Evolutionary conservation across 2,113 vertebrate genomes (phyloP).

Genomic region (Aleadryas rufinucha): DNA sequence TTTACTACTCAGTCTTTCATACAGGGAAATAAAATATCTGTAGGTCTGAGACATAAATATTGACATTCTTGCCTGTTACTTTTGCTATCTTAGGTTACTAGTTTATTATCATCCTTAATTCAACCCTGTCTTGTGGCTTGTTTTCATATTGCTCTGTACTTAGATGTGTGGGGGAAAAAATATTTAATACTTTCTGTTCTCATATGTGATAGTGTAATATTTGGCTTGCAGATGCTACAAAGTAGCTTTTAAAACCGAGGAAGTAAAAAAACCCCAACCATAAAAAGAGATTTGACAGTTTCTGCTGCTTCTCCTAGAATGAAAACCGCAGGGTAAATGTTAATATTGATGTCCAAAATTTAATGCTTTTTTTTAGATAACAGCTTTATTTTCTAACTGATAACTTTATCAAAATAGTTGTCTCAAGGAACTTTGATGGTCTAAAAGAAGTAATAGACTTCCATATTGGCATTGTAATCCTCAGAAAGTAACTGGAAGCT

Average conservation of each 20-base stretch:
- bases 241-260: background rate
- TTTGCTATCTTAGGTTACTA: background rate
- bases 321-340: background rate
- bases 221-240: background rate
- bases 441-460: background rate
- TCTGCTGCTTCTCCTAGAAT: background rate
- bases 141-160: background rate
- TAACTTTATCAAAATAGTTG: background rate
- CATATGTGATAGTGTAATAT: background rate
- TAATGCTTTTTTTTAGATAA: background rate
- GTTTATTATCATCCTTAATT: background rate
- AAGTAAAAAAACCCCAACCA: background rate
- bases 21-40: background rate
- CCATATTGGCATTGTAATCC: background rate
- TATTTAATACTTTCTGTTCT: background rate
- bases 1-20: background rate
- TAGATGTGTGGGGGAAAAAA: fast-evolving
- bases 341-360: background rate
- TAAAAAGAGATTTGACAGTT: background rate
- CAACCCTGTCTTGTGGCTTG: background rate
- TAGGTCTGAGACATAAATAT: background rate
- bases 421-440: background rate
- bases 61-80: background rate
- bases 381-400: background rate
- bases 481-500: background rate